Evolutionary conservation across 2,888 invertebrate species (phyloP), one percentile per base, ranked within the genome.

Genomic region (Cosmia trapezina): DNA sequence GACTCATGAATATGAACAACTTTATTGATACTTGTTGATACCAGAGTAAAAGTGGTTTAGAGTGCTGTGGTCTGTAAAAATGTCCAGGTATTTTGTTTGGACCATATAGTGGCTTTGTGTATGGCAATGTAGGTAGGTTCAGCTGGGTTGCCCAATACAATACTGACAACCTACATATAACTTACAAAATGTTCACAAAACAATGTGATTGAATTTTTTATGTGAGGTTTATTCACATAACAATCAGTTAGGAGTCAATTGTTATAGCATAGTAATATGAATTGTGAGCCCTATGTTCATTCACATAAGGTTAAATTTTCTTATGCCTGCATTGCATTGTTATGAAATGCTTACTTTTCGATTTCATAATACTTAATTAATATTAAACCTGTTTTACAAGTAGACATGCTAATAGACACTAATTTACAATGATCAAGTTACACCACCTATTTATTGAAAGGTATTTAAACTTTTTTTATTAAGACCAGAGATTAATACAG

Each of bases 291-390:
- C 37, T 37, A 37, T 54, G 11, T 17, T 41, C 17, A 28, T 11
- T 17, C 2, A 1, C 1, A 3, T 56, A 67, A n/a, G 45, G n/a
- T 57, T 41, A 4, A 41, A 41, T 12, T 54, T 53, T 19, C 14
- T 62, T 17, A 17, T 9, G 11, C 1, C n/a, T 37, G 7, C 47
- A 47, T 22, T 37, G 43, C 56, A 56, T 41, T 56, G 43, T 65
- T 65, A 43, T 56, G n/a, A 61, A 60, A 61, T 67, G 67, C n/a
- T 57, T 43, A 28, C 6, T 43, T 56, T 65, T 56, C 19, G 12
- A 22, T 41, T 56, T 65, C 22, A 28, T 41, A 41, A 17, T 19
- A 49, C 49, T 19, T 43, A 60, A 60, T 41, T 5, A 9, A 60
- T 22, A 43, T 11, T 17, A 43, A 61, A 43, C 43, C 17, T 5